Conservation (phyloP, 2,888 invertebrate species). For the Phlogophora meticulosa region DNA sequence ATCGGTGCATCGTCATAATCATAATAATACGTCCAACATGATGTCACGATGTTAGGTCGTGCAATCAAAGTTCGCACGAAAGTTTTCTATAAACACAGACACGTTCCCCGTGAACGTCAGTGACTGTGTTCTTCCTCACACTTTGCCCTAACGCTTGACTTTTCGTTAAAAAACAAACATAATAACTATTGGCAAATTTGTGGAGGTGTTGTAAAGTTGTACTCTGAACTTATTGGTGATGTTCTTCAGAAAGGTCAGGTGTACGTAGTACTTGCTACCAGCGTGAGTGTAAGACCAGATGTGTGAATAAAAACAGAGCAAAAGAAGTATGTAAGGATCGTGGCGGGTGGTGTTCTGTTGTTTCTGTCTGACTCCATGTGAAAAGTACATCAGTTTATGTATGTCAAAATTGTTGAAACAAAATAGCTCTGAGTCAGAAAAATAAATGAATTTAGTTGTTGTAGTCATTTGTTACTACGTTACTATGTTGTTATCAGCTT, state of each 20-base stretch:
- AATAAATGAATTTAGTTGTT: not conserved
- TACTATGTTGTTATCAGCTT: too few species aligned
- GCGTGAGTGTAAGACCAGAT: too few species aligned
- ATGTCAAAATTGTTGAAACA: not conserved
- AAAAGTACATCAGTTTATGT: too few species aligned
- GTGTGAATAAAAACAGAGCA: too few species aligned
- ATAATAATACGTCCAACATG: constrained; percentile 50
- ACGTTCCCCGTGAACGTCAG: constrained; percentile 28
- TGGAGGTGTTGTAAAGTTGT: not conserved
- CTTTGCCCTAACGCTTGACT: constrained; percentile 3
- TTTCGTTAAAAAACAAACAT: not conserved
- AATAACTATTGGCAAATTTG: too few species aligned
- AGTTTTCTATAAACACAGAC: constrained; percentile 44
- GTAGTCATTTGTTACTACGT: too few species aligned
- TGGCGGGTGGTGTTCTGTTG: too few species aligned
- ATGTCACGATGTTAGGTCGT: constrained; percentile 54
- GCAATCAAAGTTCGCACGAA: constrained; percentile 53
- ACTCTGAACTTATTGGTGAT: fast-evolving
- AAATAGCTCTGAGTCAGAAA: too few species aligned
- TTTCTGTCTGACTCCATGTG: too few species aligned
- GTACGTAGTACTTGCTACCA: too few species aligned
- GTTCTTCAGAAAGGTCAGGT: too few species aligned
- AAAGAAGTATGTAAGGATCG: too few species aligned
- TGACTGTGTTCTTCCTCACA: constrained; percentile 34
- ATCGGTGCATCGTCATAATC: constrained; percentile 38